These are phyloP conservation scores for Oncorhynchus gorbuscha DNA, from an alignment of 2,113 vertebrate genomes.

Conservation along the genomic window DNA sequence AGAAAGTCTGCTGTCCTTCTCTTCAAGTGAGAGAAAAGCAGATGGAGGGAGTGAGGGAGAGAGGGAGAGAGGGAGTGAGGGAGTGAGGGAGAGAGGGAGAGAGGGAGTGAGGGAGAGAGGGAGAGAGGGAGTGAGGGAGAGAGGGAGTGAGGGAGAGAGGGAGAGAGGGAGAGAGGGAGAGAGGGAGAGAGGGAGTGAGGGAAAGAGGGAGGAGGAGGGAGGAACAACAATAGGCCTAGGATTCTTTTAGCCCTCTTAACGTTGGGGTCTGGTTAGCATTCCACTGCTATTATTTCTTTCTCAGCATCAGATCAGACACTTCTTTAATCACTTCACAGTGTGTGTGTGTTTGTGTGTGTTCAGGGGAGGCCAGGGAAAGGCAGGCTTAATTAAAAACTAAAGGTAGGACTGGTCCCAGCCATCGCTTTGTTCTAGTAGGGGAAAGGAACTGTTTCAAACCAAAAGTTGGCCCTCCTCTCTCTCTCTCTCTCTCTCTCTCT, in stretches of 20 bases:
- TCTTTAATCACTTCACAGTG: constrained; percentile 99
- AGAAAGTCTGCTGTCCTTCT: constrained; percentile 40
- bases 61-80: background rate
- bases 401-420: constrained; percentile 81
- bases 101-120: constrained; percentile 23
- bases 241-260: constrained; percentile 78
- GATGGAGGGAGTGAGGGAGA: constrained; percentile 62
- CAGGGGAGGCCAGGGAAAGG: constrained; percentile 75
- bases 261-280: constrained; percentile 91
- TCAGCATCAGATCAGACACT: constrained; percentile 96
- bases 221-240: constrained; percentile 86
- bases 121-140: constrained; percentile 45
- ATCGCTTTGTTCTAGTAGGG: constrained; percentile 85
- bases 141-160: too few species aligned
- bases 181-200: constrained; percentile 46
- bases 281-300: constrained; percentile 90
- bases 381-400: constrained; percentile 95
- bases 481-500: too few species aligned
- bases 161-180: constrained; percentile 28
- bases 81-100: constrained; percentile 46
- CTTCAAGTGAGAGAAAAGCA: constrained; percentile 73
- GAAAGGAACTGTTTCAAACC: constrained; percentile 83
- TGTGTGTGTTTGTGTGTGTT: constrained; percentile 73
- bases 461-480: constrained; percentile 42
- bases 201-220: constrained; percentile 2